phyloP scores from a whole-genome alignment of 2,113 vertebrate genomes.

The Dasypus novemcinctus region DNA sequence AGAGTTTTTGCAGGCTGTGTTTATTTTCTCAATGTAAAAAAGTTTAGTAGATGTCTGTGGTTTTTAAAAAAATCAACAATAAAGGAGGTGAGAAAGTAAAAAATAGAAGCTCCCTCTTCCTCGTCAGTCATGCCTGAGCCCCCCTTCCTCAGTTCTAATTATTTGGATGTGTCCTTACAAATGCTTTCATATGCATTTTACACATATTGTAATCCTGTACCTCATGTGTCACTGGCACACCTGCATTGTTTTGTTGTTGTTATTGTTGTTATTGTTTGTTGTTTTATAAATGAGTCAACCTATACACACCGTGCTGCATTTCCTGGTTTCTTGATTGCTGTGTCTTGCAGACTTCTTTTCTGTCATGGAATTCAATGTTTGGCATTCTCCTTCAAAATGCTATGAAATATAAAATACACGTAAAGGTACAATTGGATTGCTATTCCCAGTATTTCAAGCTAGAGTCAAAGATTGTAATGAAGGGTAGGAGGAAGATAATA shows the following conservation, averaged over 20 bases:
- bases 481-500: not conserved
- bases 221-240: not conserved
- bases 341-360: not conserved
- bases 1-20: not conserved
- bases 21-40: conserved; percentile 26
- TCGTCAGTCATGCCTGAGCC: not conserved
- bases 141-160: not conserved
- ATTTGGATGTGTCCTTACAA: not conserved
- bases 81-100: not conserved
- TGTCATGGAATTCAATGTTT: not conserved
- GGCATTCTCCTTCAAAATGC: conserved; percentile 6
- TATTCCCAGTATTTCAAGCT: not conserved
- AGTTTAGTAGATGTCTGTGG: not conserved
- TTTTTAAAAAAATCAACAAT: not conserved
- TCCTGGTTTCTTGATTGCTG: not conserved
- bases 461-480: not conserved
- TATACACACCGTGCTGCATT: not conserved
- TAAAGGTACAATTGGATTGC: not conserved
- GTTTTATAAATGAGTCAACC: not conserved
- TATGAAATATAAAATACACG: not conserved
- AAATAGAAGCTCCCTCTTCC: not conserved
- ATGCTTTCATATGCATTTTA: not conserved
- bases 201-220: not conserved
- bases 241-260: not conserved
- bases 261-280: not conserved